Conservation (phyloP, 2,113 vertebrate genomes). For the Dromiciops gliroides region DNA sequence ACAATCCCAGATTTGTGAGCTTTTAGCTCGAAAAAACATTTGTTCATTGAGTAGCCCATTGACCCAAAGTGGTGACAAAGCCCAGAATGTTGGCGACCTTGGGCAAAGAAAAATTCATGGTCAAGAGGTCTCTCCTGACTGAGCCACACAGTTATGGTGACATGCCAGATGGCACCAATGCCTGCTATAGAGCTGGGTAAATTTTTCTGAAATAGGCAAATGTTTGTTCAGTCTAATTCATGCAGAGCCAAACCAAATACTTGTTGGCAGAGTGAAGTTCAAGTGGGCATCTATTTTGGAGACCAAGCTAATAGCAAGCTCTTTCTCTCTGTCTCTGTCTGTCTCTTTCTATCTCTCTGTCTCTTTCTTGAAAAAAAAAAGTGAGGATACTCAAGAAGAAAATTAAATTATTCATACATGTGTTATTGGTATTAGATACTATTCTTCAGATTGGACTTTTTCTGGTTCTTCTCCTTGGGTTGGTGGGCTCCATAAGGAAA, state of each 20-base stretch:
- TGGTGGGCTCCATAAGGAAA: not conserved
- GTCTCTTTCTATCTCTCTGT: not conserved
- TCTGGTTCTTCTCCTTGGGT: conserved; percentile 67
- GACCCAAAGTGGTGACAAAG: conserved; percentile 72
- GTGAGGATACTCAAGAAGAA: conserved; percentile 76
- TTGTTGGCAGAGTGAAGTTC: conserved; percentile 83
- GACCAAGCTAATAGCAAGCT: conserved; percentile 79
- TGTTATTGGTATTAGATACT: conserved; percentile 56
- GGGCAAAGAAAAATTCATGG: conserved; percentile 84
- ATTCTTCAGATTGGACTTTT: conserved; percentile 42
- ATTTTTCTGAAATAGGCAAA: conserved; percentile 85
- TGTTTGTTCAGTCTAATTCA: conserved; percentile 81
- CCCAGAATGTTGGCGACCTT: conserved; percentile 72
- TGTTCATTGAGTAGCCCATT: conserved; percentile 81
- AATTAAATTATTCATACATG: conserved; percentile 76
- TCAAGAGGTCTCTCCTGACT: conserved; percentile 79
- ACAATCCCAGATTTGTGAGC: conserved; percentile 76
- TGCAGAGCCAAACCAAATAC: conserved; percentile 86
- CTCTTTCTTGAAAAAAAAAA: conserved; percentile 65
- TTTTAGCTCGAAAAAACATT: conserved; percentile 80
- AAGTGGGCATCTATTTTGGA: conserved; percentile 85
- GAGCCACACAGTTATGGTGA: conserved; percentile 80
- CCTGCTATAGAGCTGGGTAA: conserved; percentile 84
- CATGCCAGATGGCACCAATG: conserved; percentile 84
- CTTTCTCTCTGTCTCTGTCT: not conserved